Conservation (phyloP, 1,140 invertebrate species). For the Oncopeltus fasciatus region DNA sequence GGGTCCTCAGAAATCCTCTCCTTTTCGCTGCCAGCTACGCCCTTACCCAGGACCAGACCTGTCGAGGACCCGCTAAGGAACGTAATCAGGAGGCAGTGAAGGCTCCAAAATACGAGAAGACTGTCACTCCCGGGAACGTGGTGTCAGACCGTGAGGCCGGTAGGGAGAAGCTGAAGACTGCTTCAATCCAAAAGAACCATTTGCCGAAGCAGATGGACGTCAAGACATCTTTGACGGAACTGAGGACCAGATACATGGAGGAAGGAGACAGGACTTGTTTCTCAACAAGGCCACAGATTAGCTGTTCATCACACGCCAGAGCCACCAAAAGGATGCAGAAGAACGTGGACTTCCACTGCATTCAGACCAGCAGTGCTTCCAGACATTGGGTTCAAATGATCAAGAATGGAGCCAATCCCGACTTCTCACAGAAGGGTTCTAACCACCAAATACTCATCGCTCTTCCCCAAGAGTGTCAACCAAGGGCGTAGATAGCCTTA, state of each 20-base stretch:
- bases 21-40: conserved; percentile 40
- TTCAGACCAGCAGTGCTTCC: conserved; percentile 30
- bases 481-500: conserved; percentile 2
- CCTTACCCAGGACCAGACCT: conserved; percentile 30
- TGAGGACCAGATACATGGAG: conserved; percentile 16
- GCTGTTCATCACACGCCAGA: conserved; percentile 33
- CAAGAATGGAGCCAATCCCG: conserved; percentile 38
- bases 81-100: conserved; percentile 23
- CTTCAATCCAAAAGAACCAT: conserved; percentile 18
- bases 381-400: conserved; percentile 35
- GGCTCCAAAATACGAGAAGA: conserved; percentile 29
- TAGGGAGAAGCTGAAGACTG: conserved; percentile 20
- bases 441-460: conserved; percentile 9
- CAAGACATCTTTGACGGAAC: neutral
- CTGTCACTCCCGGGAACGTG: conserved; percentile 17
- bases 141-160: conserved; percentile 16
- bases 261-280: conserved; percentile 40
- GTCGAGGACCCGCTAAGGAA: conserved; percentile 31
- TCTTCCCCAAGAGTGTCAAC: conserved; percentile 12
- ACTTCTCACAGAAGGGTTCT: conserved; percentile 16
- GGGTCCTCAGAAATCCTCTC: conserved; percentile 33
- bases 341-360: conserved; percentile 34
- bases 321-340: conserved; percentile 26
- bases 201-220: neutral
- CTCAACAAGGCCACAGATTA: conserved; percentile 32